Evolutionary conservation across 2,888 invertebrate genomes (phyloP), one percentile per base, ranked within the genome.

Genomic region (Cyaniris semiargus): DNA sequence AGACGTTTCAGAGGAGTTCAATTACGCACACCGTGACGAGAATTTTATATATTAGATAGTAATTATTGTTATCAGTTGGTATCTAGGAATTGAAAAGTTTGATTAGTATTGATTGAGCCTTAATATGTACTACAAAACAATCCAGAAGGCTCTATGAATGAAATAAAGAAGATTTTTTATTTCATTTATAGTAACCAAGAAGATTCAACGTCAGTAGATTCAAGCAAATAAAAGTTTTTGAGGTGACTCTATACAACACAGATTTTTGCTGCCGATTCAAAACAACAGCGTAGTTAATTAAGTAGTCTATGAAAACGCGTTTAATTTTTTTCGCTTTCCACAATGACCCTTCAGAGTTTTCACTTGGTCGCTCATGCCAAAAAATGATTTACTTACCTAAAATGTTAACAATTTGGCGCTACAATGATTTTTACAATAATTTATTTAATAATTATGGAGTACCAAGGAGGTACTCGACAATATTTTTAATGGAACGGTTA

Each of bases 311-410:
- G 27, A 66, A 15, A 66, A 1, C 66, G 27, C 27, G 31, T 18
- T 10, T 1, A 71, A 38, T 71, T 71, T 71, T 70, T 71, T 71
- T 38, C 70, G 34, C 70, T 70, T 70, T 70, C 34, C n/a, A 34
- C 34, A n/a, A n/a, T 34, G 70, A 38, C n/a, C 70, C 34, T 70
- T 70, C 34, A 34, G 34, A 8, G n/a, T 70, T 70, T 34, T 70
- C 70, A 34, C 70, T 70, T 70, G 70, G 34, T 70, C 70, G 70
- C 34, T 70, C 70, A 70, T 34, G 70, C 34, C 70, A 58, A 58
- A 58, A 58, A 21, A 58, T 21, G 1, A 21, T 21, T 21, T 10
- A 21, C 21, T 58, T 21, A 21, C n/a, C 3, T 58, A 23, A 58
- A 58, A 58, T 21, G n/a, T n/a, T n/a, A 58, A 58, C 18, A n/a